Conservation (phyloP, 2,888 invertebrate species). For the Epinotia nisella region DNA sequence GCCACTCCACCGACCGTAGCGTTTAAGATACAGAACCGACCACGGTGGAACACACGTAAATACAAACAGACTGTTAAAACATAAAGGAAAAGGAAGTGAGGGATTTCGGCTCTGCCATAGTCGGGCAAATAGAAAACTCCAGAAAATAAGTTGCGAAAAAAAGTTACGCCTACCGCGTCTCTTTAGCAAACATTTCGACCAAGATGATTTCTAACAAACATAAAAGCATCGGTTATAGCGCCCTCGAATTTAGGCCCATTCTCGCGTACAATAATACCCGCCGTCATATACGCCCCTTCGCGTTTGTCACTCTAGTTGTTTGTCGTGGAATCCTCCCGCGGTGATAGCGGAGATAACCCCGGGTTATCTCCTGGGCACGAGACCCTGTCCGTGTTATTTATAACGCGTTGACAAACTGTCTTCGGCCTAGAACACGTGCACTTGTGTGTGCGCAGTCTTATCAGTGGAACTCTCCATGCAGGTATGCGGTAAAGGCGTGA, state of each 20-base stretch:
- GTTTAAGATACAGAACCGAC: too few relatives aligned
- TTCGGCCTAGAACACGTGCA: constrained; percentile 55
- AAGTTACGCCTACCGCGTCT: constrained; percentile 1
- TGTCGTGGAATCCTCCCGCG: constrained; percentile 82
- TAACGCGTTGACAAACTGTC: constrained; percentile 51
- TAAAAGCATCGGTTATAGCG: not conserved
- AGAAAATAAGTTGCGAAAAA: too few relatives aligned
- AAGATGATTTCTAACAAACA: constrained; percentile 3
- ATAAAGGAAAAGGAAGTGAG: too few relatives aligned
- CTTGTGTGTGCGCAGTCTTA: constrained; percentile 47
- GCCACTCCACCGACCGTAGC: too few relatives aligned
- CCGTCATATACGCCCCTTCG: constrained; percentile 46
- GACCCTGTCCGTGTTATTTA: constrained; percentile 65
- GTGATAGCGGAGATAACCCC: constrained; percentile 67
- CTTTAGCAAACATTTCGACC: not conserved
- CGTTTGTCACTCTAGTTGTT: constrained; percentile 62
- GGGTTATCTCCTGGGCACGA: constrained; percentile 71
- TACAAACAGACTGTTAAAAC: too few relatives aligned
- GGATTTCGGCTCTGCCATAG: too few relatives aligned
- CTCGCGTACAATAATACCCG: not conserved
- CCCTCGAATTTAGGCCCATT: constrained; percentile 15
- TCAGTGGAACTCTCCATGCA: constrained; percentile 57
- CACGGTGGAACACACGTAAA: too few relatives aligned
- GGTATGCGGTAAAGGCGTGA: constrained; percentile 44
- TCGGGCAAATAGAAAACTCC: too few relatives aligned